A percentile compares a stretch with the other conserved stretches of the same genome.
Conservation (phyloP, 1,140 invertebrate species). For the Bombus difficillimus region DNA sequence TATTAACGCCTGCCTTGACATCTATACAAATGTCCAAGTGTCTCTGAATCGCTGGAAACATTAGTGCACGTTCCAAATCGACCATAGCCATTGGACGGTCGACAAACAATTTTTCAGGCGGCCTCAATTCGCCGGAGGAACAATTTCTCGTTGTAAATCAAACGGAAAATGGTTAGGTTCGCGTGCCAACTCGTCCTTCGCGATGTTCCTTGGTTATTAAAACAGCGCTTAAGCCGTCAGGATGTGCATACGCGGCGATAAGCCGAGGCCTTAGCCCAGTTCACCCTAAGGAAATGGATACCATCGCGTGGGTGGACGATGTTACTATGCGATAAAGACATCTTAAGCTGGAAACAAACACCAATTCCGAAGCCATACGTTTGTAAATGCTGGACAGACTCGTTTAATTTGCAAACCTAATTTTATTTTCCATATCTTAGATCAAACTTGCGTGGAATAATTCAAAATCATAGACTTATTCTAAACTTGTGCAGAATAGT, state of each 20-base stretch:
- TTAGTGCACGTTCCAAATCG: not conserved
- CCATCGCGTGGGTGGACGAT: slow-evolving; percentile 34
- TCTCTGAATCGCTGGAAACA: not conserved
- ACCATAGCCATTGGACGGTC: slow-evolving; percentile 4
- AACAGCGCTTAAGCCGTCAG: slow-evolving; percentile 34
- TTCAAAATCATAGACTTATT: not conserved
- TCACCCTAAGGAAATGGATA: slow-evolving; percentile 31
- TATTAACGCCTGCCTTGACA: not conserved
- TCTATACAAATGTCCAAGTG: not conserved
- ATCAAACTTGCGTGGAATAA: not conserved
- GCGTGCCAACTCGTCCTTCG: slow-evolving; percentile 60
- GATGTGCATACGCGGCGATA: slow-evolving; percentile 6
- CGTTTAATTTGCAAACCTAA: not conserved
- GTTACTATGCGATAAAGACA: slow-evolving; percentile 26
- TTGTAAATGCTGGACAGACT: not conserved
- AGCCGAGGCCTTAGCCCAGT: slow-evolving; percentile 52
- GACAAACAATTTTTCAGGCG: slow-evolving; percentile 39
- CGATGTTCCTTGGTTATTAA: slow-evolving; percentile 52
- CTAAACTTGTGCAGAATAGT: not conserved
- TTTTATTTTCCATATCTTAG: not conserved
- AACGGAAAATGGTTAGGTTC: slow-evolving; percentile 20
- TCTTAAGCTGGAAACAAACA: not conserved
- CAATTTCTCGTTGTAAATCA: slow-evolving; percentile 42
- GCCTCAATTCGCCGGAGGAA: slow-evolving; percentile 18
- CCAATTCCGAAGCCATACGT: not conserved